Evolutionary conservation across 2,888 invertebrate genomes (phyloP).

Genomic region (Venustoraphidia nigricollis): DNA sequence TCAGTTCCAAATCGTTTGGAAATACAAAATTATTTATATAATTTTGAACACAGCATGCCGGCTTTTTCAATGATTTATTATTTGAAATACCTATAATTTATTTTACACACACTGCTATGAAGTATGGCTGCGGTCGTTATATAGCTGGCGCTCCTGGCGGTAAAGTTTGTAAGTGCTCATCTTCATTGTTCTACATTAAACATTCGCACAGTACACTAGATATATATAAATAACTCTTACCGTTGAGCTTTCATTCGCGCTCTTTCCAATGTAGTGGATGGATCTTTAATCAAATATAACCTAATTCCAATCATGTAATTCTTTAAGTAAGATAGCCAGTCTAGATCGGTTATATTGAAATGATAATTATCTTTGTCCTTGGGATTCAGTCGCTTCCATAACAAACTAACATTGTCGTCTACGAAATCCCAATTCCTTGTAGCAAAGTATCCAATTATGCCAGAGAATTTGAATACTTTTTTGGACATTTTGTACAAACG

Average conservation of each 20-base stretch:
- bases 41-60: no score
- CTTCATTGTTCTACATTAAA: no score
- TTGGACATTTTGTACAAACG: conserved; percentile 58
- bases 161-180: no score
- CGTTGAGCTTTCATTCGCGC: conserved; percentile 1
- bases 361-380: conserved; percentile 43
- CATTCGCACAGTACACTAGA: no score
- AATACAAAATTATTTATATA: no score
- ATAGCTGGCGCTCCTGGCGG: no score
- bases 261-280: conserved; percentile 33
- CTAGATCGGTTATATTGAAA: conserved; percentile 52
- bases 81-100: no score
- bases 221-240: background rate
- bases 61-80: no score
- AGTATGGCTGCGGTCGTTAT: no score
- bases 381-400: conserved; percentile 37
- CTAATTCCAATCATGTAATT: conserved; percentile 59
- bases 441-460: conserved; percentile 59
- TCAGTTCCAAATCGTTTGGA: no score
- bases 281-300: conserved; percentile 62
- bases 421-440: conserved; percentile 56
- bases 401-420: conserved; percentile 40
- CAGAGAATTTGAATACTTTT: conserved; percentile 64
- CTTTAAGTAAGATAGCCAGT: conserved; percentile 58
- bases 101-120: no score